A percentile compares a stretch with the other conserved stretches of the same genome.
These are phyloP conservation scores for Apistogramma diplotaenia DNA, from an alignment of 2,113 vertebrate species.

Conservation along the genomic window DNA sequence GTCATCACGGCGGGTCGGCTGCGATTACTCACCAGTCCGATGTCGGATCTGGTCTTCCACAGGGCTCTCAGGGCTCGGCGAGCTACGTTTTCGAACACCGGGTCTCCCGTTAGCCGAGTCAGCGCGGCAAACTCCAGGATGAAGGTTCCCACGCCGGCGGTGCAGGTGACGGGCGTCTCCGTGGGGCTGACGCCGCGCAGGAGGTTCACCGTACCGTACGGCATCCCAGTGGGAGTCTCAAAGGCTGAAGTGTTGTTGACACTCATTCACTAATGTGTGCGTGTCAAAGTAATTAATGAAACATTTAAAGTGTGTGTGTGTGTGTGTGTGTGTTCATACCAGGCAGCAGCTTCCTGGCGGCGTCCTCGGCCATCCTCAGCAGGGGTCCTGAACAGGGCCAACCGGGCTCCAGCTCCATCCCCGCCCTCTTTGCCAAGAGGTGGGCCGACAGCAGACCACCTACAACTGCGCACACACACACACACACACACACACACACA, in stretches of 20 bases:
- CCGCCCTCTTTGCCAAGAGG: slow-evolving; percentile 86
- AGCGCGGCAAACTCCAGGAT: slow-evolving; percentile 94
- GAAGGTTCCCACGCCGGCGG: slow-evolving; percentile 94
- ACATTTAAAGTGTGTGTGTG: not conserved
- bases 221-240: slow-evolving; percentile 95
- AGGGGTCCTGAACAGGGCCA: slow-evolving; percentile 96
- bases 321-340: slow-evolving; percentile 71
- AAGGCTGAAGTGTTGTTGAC: slow-evolving; percentile 79
- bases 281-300: not conserved
- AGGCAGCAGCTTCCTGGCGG: slow-evolving; percentile 91
- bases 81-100: slow-evolving; percentile 84
- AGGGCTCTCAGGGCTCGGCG: slow-evolving; percentile 85
- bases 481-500: not conserved
- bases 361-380: slow-evolving; percentile 93
- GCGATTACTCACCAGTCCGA: slow-evolving; percentile 85
- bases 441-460: slow-evolving; percentile 96
- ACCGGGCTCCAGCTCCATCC: slow-evolving; percentile 85
- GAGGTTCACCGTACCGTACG: slow-evolving; percentile 95
- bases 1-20: not conserved
- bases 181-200: slow-evolving; percentile 88
- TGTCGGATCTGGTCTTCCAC: slow-evolving; percentile 92
- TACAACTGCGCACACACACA: slow-evolving; percentile 80
- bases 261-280: not conserved
- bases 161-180: slow-evolving; percentile 95
- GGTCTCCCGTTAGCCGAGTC: slow-evolving; percentile 92